Conservation (phyloP, 1,140 invertebrate species). For the Frieseomelitta varia region DNA sequence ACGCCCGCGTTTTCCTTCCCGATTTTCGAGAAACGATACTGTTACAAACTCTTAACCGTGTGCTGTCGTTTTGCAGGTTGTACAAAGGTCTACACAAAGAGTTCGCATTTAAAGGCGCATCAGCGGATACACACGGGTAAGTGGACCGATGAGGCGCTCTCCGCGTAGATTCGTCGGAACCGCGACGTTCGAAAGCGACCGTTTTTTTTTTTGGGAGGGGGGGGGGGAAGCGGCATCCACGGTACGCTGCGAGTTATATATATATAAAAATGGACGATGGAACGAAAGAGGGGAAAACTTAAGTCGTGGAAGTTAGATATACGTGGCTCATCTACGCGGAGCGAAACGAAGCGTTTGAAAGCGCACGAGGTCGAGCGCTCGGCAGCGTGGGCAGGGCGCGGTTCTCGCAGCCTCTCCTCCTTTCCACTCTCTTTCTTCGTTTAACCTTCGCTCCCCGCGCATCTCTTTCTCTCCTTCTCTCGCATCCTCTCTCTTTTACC, state of each 20-base stretch:
- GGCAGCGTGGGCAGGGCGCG: constrained; percentile 62
- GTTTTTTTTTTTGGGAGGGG: neutral
- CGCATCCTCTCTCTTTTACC: neutral
- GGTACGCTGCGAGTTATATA: neutral
- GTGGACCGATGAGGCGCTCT: constrained; percentile 59
- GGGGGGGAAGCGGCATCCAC: neutral
- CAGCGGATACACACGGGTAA: constrained; percentile 99
- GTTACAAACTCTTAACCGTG: too few relatives aligned
- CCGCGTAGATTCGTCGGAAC: neutral
- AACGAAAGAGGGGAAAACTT: constrained; percentile 13
- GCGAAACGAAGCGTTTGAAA: constrained; percentile 64
- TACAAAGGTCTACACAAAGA: constrained; percentile 99
- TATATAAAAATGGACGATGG: neutral
- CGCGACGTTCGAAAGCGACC: neutral
- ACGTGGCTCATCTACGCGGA: constrained; percentile 62
- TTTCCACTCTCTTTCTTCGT: constrained; percentile 10
- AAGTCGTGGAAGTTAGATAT: constrained; percentile 64
- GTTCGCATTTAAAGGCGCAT: constrained; percentile 98
- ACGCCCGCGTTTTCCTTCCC: too few relatives aligned
- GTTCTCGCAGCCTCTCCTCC: constrained; percentile 46
- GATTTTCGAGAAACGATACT: neutral
- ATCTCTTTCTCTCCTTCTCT: neutral
- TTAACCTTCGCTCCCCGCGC: constrained; percentile 7
- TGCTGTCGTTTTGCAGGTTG: constrained; percentile 88
- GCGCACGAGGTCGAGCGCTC: constrained; percentile 60